Evolutionary conservation across 2,797 vertebrate genomes (phyloP), one percentile per base, ranked within the genome.

Genomic region (Xiphorhynchus erythropygius): DNA sequence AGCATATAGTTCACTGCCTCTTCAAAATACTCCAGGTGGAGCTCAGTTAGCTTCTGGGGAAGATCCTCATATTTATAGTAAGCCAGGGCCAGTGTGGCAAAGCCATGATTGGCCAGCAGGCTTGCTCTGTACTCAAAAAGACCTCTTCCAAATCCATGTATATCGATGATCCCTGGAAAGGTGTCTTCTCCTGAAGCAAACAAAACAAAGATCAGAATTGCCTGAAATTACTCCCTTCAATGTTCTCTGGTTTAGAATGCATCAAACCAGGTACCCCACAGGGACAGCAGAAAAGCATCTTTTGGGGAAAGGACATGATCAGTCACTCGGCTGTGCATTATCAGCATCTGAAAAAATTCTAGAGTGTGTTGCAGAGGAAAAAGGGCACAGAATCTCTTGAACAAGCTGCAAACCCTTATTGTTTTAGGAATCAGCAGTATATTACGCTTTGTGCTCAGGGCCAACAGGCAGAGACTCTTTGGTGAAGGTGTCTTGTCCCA

Each of bases 11-110:
- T 91, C 17, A 98, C 47, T 22, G 98, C 98, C 94, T 99, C 98
- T 97, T 99, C 98, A 97, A 99, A 99, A 94, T 99, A 99, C 83
- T 99, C 98, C 94, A 99, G 75, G 39, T 98, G 94, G 68, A 99
- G 18, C 74, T 37, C 64, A 52, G 73, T 77, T 5, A 94, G 49
- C 18, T 98, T 12, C 97, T 98, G 96, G 95, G 97, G 94, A 42
- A 98, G 97, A 96, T 98, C 98, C 81, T 98, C 93, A 95, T 98
- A 99, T 5, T 87, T 70, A 37, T 97, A 98, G 95, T 98, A 98
- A 55, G 99, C 98, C 79, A 99, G 83, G 18, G 98, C 98, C 84
- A 99, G 96, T 6, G 98, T 98, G 33, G 97, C 98, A 96, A 98
- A 99, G 32, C 98, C 99, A 86, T 97, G 98, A 87, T 91, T 98